phyloP scores from a whole-genome alignment of 2,797 vertebrate genomes.

The Ara ararauna region DNA sequence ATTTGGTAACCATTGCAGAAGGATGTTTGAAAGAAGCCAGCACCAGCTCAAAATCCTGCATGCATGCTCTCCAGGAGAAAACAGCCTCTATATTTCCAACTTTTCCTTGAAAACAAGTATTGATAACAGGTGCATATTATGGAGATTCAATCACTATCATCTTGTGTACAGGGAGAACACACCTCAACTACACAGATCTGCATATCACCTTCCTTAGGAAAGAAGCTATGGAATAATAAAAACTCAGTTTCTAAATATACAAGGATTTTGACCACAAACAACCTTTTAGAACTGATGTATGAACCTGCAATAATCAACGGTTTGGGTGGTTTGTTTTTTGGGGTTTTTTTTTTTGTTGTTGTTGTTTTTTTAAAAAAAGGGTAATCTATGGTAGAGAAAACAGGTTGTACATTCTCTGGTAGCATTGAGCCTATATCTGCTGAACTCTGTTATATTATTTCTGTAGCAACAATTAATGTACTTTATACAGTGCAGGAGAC shows the following conservation, averaged over 20 bases:
- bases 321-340: too few relatives aligned
- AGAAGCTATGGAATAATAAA: neutral
- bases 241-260: neutral
- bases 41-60: neutral
- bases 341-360: too few relatives aligned
- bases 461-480: neutral
- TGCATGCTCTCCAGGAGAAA: neutral
- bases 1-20: neutral
- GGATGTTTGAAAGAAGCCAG: neutral
- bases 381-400: neutral
- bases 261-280: neutral
- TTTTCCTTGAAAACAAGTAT: neutral
- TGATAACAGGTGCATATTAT: neutral
- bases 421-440: neutral
- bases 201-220: neutral
- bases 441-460: neutral
- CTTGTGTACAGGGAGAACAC: neutral
- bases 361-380: neutral
- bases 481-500: neutral
- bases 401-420: fast-evolving
- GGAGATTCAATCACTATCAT: neutral
- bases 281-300: neutral
- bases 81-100: neutral
- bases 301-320: neutral
- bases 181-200: neutral